Conservation (phyloP, 1,140 invertebrate genomes). For the Cryptotermes secundus region DNA sequence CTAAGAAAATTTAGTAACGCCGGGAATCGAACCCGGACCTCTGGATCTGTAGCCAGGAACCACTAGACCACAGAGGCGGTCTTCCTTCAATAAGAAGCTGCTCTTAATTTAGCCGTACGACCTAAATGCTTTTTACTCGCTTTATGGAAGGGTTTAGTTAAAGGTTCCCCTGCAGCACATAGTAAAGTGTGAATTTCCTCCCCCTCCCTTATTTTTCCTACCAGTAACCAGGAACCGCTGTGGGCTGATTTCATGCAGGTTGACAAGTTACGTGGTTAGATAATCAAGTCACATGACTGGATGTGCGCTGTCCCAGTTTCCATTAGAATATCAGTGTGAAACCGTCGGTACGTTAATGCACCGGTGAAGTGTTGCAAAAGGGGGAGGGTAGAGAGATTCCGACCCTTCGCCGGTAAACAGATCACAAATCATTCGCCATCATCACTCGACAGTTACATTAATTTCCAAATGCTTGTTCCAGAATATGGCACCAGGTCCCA, state of each 20-base stretch:
- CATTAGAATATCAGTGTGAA: slow-evolving; percentile 13
- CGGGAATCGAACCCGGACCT: too few relatives aligned
- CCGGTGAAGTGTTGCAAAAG: not conserved
- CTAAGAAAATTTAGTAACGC: too few relatives aligned
- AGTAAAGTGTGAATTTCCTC: not conserved
- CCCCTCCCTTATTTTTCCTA: not conserved
- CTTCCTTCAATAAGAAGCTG: too few relatives aligned
- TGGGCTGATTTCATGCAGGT: not conserved
- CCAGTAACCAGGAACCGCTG: not conserved
- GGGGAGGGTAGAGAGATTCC: not conserved
- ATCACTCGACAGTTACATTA: not conserved
- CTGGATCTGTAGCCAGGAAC: too few relatives aligned
- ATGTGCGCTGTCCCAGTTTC: slow-evolving; percentile 3
- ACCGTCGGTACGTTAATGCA: not conserved
- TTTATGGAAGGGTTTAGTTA: not conserved
- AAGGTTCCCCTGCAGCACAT: not conserved
- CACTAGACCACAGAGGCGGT: too few relatives aligned
- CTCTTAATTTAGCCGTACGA: too few relatives aligned
- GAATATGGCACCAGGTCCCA: not conserved
- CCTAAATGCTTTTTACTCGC: too few relatives aligned
- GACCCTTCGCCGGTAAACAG: not conserved
- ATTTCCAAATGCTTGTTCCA: slow-evolving; percentile 13
- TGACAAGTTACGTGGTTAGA: not conserved
- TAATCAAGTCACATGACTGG: not conserved
- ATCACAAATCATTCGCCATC: not conserved